A percentile compares a stretch with the other conserved stretches of the same genome.
phyloP scores from a whole-genome alignment of 2,113 vertebrate genomes.

The Antigone vipio region DNA sequence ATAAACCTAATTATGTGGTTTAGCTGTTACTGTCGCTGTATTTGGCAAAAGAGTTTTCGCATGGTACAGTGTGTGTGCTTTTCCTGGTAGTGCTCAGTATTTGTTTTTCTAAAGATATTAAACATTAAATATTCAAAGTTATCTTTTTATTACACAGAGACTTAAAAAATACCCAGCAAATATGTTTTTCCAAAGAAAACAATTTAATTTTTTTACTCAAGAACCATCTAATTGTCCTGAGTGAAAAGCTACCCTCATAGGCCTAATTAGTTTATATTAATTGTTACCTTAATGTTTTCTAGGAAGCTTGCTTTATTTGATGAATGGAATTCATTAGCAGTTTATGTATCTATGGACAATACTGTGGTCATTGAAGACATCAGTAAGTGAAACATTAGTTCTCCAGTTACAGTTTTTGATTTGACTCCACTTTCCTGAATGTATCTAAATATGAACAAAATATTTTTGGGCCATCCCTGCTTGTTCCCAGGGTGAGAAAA shows the following conservation, averaged over 20 bases:
- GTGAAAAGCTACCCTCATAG: background rate
- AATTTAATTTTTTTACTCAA: background rate
- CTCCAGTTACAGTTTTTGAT: background rate
- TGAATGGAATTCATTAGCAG: constrained; percentile 83
- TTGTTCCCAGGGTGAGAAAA: background rate
- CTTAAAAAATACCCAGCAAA: background rate
- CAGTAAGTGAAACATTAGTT: constrained; percentile 73
- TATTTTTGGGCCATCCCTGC: background rate
- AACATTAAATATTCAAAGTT: background rate
- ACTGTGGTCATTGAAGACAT: constrained; percentile 87
- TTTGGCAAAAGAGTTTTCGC: background rate
- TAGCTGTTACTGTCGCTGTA: background rate
- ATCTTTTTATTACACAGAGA: background rate
- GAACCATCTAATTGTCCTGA: background rate
- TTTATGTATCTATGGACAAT: constrained; percentile 87
- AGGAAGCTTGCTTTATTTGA: constrained; percentile 87
- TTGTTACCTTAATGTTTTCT: constrained; percentile 38
- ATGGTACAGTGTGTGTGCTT: background rate
- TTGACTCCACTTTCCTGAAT: background rate
- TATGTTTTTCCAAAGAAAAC: background rate
- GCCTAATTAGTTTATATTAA: background rate
- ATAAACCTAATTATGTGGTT: background rate
- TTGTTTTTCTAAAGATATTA: background rate
- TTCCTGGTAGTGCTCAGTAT: background rate
- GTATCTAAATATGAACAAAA: background rate